Conservation (phyloP, 2,113 vertebrate species). For the Oncorhynchus kisutch region DNA sequence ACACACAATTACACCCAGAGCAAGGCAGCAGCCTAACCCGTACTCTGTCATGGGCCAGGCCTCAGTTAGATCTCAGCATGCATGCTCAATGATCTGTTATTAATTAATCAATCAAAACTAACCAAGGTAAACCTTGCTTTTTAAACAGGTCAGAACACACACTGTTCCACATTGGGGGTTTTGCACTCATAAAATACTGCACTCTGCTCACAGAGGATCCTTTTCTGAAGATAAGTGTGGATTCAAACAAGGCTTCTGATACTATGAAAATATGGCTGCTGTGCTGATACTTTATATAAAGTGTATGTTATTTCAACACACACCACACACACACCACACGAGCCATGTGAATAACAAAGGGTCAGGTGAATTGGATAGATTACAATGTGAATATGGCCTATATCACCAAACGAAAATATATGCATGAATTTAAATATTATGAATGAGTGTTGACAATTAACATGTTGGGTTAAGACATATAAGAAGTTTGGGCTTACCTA, state of each 20-base stretch:
- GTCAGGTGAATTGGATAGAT: not conserved
- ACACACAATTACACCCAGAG: constrained; percentile 52
- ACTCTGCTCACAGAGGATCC: not conserved
- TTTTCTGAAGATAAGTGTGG: not conserved
- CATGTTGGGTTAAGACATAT: too few species aligned
- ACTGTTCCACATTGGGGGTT: constrained; percentile 35
- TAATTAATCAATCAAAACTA: constrained; percentile 57
- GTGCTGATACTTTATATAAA: not conserved
- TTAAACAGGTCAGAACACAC: constrained; percentile 58
- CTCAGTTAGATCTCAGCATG: constrained; percentile 51
- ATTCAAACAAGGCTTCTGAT: not conserved
- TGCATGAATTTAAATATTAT: too few species aligned
- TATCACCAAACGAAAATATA: too few species aligned
- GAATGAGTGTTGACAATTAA: too few species aligned
- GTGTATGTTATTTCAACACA: not conserved
- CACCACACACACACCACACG: not conserved
- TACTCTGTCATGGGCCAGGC: constrained; percentile 32
- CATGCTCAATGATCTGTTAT: constrained; percentile 56
- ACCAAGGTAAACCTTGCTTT: constrained; percentile 55
- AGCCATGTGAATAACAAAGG: too few species aligned
- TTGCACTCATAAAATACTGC: not conserved
- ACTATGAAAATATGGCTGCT: not conserved
- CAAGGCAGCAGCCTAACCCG: constrained; percentile 38
- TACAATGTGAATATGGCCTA: not conserved
- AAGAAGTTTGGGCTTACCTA: too few species aligned